Base-by-base conservation (phyloP, 2,797 vertebrate genomes). In the Sciaenops ocellatus region DNA sequence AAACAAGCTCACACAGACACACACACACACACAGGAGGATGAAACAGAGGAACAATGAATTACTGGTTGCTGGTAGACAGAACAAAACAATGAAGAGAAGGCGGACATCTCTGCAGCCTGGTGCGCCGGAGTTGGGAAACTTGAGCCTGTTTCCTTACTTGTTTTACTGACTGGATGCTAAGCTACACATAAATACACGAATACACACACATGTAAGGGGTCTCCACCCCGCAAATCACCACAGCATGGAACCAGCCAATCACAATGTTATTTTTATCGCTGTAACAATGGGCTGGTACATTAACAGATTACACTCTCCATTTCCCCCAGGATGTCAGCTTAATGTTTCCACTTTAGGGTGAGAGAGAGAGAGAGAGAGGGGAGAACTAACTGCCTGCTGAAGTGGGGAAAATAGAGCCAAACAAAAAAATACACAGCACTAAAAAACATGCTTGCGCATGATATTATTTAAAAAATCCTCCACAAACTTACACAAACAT, bases 221-320 rank as follows among this genome's bases (percentile, higher is more conserved):
- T 75, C 65, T 71, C 69, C 60, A 67, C 22, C 51, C 64, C 66
- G 52, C 51, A 70, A 71, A 88, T 85, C 60, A 79, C 11, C 76
- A 69, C 72, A 85, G 80, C 71, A 83, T 82, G 78, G 71, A 83
- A 60, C 48, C 64, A 78, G 90, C 85, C 82, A 93, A 91, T 94
- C 87, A 88, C 75, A 85, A 61, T 52, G 79, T 71, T 89, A 87
- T 92, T 92, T 93, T 81, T 90, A 87, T 76, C 80, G 66, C 42
- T 1, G 11, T 79, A 86, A 91, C 86, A 89, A 91, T 77, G 76
- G 75, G 69, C 63, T 51, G 77, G 76, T 84, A 85, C 88, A 93
- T 91, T 90, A 90, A 90, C 85, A 90, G 90, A 92, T 93, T 91
- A 91, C 78, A 82, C 71, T 83, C 56, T 87, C 82, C 82, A 83